Base-by-base conservation (phyloP, 2,888 invertebrate genomes). In the Eupeodes latifasciatus region DNA sequence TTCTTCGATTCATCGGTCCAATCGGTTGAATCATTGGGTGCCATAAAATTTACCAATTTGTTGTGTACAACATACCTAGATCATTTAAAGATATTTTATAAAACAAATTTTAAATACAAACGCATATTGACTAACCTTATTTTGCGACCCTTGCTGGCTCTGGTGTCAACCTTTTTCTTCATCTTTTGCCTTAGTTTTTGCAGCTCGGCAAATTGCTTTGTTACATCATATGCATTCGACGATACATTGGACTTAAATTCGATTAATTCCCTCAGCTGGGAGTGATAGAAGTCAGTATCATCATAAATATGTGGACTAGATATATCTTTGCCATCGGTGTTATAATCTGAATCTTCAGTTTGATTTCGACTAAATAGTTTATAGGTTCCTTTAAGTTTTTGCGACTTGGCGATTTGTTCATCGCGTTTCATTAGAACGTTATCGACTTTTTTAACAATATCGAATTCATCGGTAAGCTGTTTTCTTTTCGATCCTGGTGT, bases 261-360 rank as follows among this genome's bases (percentile, higher is more conserved):
- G 89, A 99, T 98, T 55, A 99, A 94, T 93, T 99, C 98, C 89
- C 98, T 94, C 61, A 99, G 94, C 77, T 99, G 94, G 91, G 98
- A 98, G 93, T 99, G 98, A 93, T 99, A 99, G 93, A 99, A 99
- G 92, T 99, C 99, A 91, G 97, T 97, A 92, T 99, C 99, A 93
- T 99, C 99, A 94, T 98, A 99, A 91, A 99, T 97, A 94, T 99
- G 97, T 0, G 94, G 91, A 91, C 97, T 96, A 89, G 96, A 95
- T 90, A 96, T 96, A 89, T 94, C 94, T 19, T 93, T 75, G 90
- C 93, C 93, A n/a, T 94, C 91, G 71, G 92, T 92, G 76, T 90
- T 93, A 19, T 89, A 91, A 4, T 91, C 89, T 1, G 90, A 91
- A 78, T 92, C 93, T 19, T 88, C 84, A 1, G 85, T 91, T 89